Conservation (phyloP, 2,797 vertebrate species). For the Falco naumanni region DNA sequence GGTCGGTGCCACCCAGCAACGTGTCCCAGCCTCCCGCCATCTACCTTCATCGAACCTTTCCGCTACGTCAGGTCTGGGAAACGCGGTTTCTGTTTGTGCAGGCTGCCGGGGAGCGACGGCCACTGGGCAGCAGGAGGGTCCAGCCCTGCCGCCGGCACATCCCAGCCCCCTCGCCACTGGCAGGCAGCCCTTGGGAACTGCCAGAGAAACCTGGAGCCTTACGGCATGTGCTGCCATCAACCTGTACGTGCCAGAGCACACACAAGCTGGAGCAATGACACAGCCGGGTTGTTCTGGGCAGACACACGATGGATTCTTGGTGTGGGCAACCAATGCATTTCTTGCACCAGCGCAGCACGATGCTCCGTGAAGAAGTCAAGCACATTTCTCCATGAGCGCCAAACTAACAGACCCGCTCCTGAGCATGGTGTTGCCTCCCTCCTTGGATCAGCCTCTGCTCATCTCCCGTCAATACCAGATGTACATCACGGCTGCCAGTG, state of each 20-base stretch:
- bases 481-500: not conserved
- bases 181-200: fast-evolving
- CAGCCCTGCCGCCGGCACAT: not conserved
- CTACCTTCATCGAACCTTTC: not conserved
- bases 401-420: not conserved
- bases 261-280: not conserved
- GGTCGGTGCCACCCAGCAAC: not conserved
- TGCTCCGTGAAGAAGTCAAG: fast-evolving
- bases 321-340: not conserved
- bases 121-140: not conserved
- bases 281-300: not conserved
- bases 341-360: not conserved
- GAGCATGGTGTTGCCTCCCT: not conserved
- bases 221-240: too few relatives aligned
- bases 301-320: not conserved
- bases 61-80: fast-evolving
- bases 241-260: not conserved
- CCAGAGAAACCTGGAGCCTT: not conserved
- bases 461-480: not conserved
- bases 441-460: not conserved
- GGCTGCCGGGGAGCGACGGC: not conserved
- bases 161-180: not conserved
- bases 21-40: fast-evolving
- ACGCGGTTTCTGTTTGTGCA: not conserved
- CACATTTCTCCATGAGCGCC: not conserved